phyloP scores from a whole-genome alignment of 2,888 invertebrate species.

The Taphrorychus bicolor region DNA sequence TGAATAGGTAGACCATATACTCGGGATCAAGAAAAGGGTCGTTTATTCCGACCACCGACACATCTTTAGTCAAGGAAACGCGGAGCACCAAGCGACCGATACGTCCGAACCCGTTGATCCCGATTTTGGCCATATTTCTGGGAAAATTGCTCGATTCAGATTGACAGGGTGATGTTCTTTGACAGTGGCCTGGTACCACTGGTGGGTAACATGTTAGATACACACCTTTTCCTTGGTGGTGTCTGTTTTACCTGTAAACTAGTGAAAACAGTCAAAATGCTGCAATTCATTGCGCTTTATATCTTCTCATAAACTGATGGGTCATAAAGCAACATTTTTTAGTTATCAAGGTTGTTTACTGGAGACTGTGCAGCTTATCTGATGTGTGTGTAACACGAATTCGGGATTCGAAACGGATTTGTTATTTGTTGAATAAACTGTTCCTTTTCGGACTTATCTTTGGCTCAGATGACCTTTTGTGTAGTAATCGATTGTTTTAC shows the following conservation, averaged over 20 bases:
- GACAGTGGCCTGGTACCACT: too few relatives aligned
- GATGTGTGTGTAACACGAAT: not conserved
- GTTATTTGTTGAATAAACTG: not conserved
- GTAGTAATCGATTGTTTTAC: not conserved
- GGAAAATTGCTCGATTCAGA: not conserved
- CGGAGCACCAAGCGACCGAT: constrained; percentile 92
- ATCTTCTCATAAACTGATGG: too few relatives aligned
- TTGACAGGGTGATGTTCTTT: too few relatives aligned
- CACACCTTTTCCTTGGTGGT: not conserved
- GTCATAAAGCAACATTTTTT: too few relatives aligned
- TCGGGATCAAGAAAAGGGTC: constrained; percentile 96
- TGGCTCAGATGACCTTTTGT: not conserved
- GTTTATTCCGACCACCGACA: constrained; percentile 90
- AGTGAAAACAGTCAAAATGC: too few relatives aligned
- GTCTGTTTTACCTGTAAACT: not conserved
- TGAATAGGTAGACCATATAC: constrained; percentile 99
- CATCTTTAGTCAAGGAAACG: constrained; percentile 81
- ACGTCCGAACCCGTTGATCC: constrained; percentile 94
- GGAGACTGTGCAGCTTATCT: too few relatives aligned
- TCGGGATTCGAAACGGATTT: not conserved
- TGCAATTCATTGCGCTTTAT: too few relatives aligned
- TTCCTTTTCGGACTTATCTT: not conserved
- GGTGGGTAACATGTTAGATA: not conserved
- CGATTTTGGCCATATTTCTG: constrained; percentile 64
- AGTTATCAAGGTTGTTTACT: too few relatives aligned